Base-by-base conservation (phyloP, 2,113 vertebrate species). In the Oncorhynchus keta region DNA sequence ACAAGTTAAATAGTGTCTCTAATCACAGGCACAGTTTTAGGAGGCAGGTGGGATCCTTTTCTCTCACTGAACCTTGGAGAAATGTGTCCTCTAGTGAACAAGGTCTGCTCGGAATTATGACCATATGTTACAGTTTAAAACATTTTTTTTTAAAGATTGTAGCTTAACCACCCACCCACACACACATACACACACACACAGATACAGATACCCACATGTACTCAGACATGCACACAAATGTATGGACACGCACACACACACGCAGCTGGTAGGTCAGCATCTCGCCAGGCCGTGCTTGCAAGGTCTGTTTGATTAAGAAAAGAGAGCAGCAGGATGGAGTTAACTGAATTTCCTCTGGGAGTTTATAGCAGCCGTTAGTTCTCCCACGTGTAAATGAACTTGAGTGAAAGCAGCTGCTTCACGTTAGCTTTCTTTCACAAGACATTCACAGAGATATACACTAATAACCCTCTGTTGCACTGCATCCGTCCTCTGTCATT, bases 341-440 rank as follows among this genome's bases (percentile, higher is more conserved):
- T 76, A 69, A 51, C 73, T 30, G 67, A 70, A 35, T 74, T 76
- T 74, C 70, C n/a, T 28, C 62, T 70, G 76, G 73, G 82, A 73
- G 76, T 85, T 85, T 82, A 80, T 73, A 39, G 57, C 79, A 65
- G 69, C 65, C 48, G 39, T 45, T 73, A 78, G 51, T 49, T 73
- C 64, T 81, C 73, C 72, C 77, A 70, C 70, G 64, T 78, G 62
- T 83, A 70, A 73, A 75, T 76, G n/a, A 75, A 74, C 5, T 20
- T 66, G 70, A 84, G 64, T 81, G 81, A 70, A 86, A 78, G 79
- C 65, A 74, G 55, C 77, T 84, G 75, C 35, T 78, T 73, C 24
- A 32, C 51, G 62, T 73, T 62, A 39, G 55, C 35, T 80, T 73
- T 35, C 55, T 74, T 71, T 77, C 68, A 74, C 55, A 59, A 5